These are phyloP conservation scores for Sylvietta virens DNA, from an alignment of 2,113 vertebrate genomes.

Conservation along the genomic window DNA sequence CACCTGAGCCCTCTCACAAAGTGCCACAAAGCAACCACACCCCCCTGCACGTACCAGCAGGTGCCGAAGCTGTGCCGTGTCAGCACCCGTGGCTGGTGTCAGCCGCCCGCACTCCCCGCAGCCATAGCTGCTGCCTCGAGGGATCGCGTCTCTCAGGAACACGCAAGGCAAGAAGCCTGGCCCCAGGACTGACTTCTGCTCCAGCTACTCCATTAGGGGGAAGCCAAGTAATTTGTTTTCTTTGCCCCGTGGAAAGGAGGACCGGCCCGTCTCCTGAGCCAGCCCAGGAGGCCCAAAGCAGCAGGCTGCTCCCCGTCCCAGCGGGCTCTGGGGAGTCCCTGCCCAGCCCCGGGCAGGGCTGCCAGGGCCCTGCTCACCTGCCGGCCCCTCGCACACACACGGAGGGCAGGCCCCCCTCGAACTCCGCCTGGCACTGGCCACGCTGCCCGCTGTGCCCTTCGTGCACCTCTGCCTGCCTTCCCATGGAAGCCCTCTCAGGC, in stretches of 20 bases:
- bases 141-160: fast-evolving
- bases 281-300: neutral
- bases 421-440: fast-evolving
- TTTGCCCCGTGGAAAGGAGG: neutral
- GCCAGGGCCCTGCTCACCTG: neutral
- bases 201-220: neutral
- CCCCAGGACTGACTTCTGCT: fast-evolving
- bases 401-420: fast-evolving
- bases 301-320: fast-evolving
- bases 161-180: neutral
- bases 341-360: neutral
- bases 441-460: fast-evolving
- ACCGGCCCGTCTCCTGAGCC: neutral
- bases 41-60: fast-evolving
- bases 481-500: fast-evolving
- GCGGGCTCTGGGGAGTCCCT: fast-evolving
- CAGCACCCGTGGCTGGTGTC: fast-evolving
- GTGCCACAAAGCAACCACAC: fast-evolving
- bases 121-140: fast-evolving
- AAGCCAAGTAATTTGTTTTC: neutral
- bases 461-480: neutral
- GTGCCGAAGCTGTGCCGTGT: fast-evolving
- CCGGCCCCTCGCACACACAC: fast-evolving
- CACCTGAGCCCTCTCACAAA: neutral
- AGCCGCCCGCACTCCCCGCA: fast-evolving